A percentile compares a stretch with the other conserved stretches of the same genome.
Conservation (phyloP, 2,888 invertebrate species). For the Drosophila neotestacea region DNA sequence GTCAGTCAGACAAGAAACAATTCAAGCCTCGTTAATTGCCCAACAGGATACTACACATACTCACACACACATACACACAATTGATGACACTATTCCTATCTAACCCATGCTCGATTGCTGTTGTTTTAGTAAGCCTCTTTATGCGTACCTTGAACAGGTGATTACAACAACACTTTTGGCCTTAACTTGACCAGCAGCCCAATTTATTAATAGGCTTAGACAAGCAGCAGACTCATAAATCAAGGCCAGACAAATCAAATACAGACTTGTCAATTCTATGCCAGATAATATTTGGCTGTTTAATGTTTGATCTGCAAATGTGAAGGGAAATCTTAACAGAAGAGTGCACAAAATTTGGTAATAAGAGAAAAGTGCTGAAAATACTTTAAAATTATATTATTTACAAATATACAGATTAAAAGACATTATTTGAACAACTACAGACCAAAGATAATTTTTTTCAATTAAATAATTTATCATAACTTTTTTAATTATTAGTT, state of each 20-base stretch:
- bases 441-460: no score
- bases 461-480: no score
- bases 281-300: slow-evolving; percentile 15
- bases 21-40: slow-evolving; percentile 65
- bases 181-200: slow-evolving; percentile 29
- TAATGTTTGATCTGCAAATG: background rate
- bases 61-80: slow-evolving; percentile 22
- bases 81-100: slow-evolving; percentile 50
- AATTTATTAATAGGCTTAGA: slow-evolving; percentile 58
- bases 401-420: no score
- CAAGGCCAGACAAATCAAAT: slow-evolving; percentile 47
- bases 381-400: no score
- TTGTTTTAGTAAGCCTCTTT: slow-evolving; percentile 14
- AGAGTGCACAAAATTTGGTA: no score
- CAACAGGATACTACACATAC: slow-evolving; percentile 26
- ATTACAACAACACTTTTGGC: slow-evolving; percentile 23
- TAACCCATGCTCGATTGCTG: slow-evolving; percentile 20
- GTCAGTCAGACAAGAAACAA: slow-evolving; percentile 18
- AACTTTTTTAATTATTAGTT: no score
- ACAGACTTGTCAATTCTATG: slow-evolving; percentile 21
- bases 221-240: slow-evolving; percentile 51
- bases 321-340: background rate
- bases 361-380: no score
- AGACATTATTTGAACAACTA: no score
- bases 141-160: slow-evolving; percentile 15